Conservation (phyloP, 2,888 invertebrate species). For the Netelia melanura region DNA sequence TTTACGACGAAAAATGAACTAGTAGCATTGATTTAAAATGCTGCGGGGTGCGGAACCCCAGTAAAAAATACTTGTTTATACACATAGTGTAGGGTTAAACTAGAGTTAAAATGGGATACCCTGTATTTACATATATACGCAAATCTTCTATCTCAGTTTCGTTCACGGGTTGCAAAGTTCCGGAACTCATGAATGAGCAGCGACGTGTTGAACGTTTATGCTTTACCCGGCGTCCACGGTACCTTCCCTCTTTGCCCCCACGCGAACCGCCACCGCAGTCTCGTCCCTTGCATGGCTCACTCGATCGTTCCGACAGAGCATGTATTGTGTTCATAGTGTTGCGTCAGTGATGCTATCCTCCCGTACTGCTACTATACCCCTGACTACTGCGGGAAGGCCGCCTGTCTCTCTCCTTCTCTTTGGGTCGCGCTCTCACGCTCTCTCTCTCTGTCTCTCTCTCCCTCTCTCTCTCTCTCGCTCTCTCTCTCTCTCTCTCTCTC, state of each 20-base stretch:
- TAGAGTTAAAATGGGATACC: too few species aligned
- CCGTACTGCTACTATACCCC: constrained; percentile 6
- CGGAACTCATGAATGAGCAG: constrained; percentile 78
- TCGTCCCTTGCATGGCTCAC: constrained; percentile 67
- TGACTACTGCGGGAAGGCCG: constrained; percentile 43
- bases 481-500: constrained; percentile 5
- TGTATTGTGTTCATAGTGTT: constrained; percentile 63
- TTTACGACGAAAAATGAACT: too few species aligned
- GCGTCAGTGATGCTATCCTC: constrained; percentile 58
- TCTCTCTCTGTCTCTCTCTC: neutral
- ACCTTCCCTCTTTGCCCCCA: constrained; percentile 57
- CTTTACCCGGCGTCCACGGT: constrained; percentile 74
- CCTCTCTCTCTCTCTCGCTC: neutral
- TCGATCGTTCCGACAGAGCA: constrained; percentile 49
- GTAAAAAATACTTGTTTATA: too few species aligned
- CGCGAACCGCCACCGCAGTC: constrained; percentile 62
- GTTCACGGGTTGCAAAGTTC: constrained; percentile 49
- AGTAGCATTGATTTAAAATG: too few species aligned
- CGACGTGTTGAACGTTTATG: constrained; percentile 78
- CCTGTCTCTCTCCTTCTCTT: neutral
- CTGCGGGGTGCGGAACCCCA: too few species aligned
- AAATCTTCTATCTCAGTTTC: constrained; percentile 7
- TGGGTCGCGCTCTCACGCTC: neutral
- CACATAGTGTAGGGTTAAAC: too few species aligned
- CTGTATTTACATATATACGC: neutral